Evolutionary conservation across 2,113 vertebrate genomes (phyloP).

Genomic region (Thymallus thymallus): DNA sequence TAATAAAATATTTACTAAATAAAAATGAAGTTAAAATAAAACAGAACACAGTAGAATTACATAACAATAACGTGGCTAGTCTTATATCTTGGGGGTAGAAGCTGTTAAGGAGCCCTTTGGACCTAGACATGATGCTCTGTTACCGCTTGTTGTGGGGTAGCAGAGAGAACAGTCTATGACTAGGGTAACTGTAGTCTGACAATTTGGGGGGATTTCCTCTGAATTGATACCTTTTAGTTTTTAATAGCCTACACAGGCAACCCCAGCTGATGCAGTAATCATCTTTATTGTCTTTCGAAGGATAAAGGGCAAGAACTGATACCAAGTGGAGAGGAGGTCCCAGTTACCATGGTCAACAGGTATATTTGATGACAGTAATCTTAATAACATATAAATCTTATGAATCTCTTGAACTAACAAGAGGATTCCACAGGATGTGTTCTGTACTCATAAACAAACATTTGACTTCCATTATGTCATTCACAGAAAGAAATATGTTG

Average conservation of each 20-base stretch:
- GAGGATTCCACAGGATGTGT: not conserved
- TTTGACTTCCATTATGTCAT: not conserved
- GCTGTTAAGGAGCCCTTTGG: too few relatives aligned
- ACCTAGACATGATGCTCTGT: too few relatives aligned
- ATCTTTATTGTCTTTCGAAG: slow-evolving; percentile 7
- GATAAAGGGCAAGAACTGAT: not conserved
- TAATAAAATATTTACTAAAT: too few relatives aligned
- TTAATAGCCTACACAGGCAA: not conserved
- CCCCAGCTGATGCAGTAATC: not conserved
- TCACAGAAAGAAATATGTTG: slow-evolving; percentile 61
- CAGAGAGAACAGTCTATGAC: too few relatives aligned
- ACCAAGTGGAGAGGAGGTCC: slow-evolving; percentile 5
- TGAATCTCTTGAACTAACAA: not conserved
- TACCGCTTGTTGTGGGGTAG: too few relatives aligned
- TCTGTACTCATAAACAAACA: not conserved
- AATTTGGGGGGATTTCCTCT: too few relatives aligned
- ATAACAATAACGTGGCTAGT: too few relatives aligned
- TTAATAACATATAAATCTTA: not conserved
- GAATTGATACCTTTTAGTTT: not conserved
- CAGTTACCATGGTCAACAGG: slow-evolving; percentile 21
- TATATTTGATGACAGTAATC: not conserved
- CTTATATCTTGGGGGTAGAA: too few relatives aligned
- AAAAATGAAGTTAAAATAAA: too few relatives aligned
- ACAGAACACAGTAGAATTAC: too few relatives aligned
- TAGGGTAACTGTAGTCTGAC: too few relatives aligned